phyloP scores from a whole-genome alignment of 2,888 invertebrate genomes.

The Embidobia sp. region DNA sequence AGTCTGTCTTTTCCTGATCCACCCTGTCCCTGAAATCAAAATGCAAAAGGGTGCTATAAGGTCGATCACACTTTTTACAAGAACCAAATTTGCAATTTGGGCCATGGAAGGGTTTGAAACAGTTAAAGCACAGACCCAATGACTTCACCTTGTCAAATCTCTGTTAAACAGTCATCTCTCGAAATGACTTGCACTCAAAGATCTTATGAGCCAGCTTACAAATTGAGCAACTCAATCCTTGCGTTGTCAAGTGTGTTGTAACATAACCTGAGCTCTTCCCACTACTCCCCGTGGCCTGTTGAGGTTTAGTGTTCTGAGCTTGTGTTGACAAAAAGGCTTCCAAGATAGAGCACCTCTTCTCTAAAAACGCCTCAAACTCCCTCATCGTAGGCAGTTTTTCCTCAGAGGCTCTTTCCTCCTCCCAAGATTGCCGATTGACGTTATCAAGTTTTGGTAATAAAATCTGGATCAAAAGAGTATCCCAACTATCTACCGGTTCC shows the following conservation, averaged over 20 bases:
- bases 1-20: too few species aligned
- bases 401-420: slow-evolving; percentile 3
- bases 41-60: slow-evolving; percentile 32
- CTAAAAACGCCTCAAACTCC: background rate
- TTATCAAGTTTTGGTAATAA: slow-evolving; percentile 17
- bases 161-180: background rate
- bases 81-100: slow-evolving; percentile 1
- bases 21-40: background rate
- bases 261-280: too few species aligned
- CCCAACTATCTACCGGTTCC: slow-evolving; percentile 23
- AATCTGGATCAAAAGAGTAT: slow-evolving; percentile 7
- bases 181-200: too few species aligned
- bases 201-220: too few species aligned
- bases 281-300: too few species aligned
- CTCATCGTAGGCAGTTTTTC: background rate
- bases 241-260: background rate
- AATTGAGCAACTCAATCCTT: background rate
- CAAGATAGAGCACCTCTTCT: background rate
- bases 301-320: background rate
- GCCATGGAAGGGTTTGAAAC: slow-evolving; percentile 14
- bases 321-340: background rate
- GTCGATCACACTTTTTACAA: slow-evolving; percentile 17
- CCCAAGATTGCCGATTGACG: background rate
- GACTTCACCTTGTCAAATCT: background rate
- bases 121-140: slow-evolving; percentile 10